phyloP scores from a whole-genome alignment of 2,888 invertebrate species.

The Hedya salicella region DNA sequence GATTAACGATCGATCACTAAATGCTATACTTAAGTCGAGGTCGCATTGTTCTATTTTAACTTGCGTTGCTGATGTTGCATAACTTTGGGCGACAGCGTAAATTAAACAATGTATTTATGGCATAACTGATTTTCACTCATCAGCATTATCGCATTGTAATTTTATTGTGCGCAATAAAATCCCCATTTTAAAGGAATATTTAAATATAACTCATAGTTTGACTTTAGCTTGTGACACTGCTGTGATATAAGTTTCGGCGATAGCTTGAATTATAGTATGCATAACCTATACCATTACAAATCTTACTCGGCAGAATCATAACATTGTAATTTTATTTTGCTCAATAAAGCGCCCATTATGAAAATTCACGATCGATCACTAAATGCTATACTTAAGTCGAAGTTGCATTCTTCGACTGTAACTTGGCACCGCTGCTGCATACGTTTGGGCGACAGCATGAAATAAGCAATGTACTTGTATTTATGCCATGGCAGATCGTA shows the following conservation, averaged over 20 bases:
- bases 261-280: too few species aligned
- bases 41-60: not conserved
- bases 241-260: too few species aligned
- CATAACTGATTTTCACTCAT: too few species aligned
- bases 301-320: too few species aligned
- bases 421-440: not conserved
- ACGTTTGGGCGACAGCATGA: not conserved
- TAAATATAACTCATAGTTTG: too few species aligned
- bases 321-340: too few species aligned
- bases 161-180: too few species aligned
- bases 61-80: not conserved
- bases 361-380: conserved; percentile 52
- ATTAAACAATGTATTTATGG: not conserved
- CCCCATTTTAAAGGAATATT: too few species aligned
- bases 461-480: not conserved
- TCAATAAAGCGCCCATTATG: conserved; percentile 55
- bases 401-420: not conserved
- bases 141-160: too few species aligned
- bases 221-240: too few species aligned
- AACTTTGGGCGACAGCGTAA: not conserved
- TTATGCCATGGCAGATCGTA: too few species aligned
- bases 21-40: conserved; percentile 7
- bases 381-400: conserved; percentile 10
- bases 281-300: too few species aligned
- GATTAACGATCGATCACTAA: conserved; percentile 50